Evolutionary conservation across 2,797 vertebrate species (phyloP).

Genomic region (Ctenopoma kingsleyae): DNA sequence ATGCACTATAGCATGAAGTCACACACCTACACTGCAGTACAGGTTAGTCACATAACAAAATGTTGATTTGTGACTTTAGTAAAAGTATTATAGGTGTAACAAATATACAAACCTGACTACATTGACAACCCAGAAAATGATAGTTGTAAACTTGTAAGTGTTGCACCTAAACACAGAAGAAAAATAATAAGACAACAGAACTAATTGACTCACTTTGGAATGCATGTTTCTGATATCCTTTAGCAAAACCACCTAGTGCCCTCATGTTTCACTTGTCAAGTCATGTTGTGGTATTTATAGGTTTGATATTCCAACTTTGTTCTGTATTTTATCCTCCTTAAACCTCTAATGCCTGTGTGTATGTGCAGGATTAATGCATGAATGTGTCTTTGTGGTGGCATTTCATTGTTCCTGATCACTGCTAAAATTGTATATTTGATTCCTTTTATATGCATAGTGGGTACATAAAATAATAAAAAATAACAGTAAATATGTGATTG

Average conservation of each 20-base stretch:
- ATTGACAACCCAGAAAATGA: constrained; percentile 9
- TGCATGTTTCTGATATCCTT: constrained; percentile 71
- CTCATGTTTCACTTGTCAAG: constrained; percentile 81
- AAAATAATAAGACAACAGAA: constrained; percentile 42
- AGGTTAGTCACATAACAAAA: neutral
- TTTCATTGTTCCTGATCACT: constrained; percentile 9
- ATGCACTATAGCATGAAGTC: constrained; percentile 18
- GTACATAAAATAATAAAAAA: too few relatives aligned
- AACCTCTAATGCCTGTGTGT: constrained; percentile 5
- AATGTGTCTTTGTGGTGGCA: neutral
- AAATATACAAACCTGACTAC: neutral
- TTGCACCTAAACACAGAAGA: constrained; percentile 13
- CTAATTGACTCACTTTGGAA: constrained; percentile 63
- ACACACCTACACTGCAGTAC: constrained; percentile 19
- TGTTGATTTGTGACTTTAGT: constrained; percentile 8
- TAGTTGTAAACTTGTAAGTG: constrained; percentile 10
- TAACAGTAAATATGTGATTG: too few relatives aligned
- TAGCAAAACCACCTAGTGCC: constrained; percentile 73
- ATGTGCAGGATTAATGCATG: constrained; percentile 10
- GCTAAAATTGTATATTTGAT: constrained; percentile 1
- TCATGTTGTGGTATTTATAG: constrained; percentile 86
- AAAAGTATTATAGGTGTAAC: neutral
- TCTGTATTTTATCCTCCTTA: constrained; percentile 52
- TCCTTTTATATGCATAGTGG: neutral
- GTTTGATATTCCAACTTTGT: constrained; percentile 72